A percentile compares a stretch with the other conserved stretches of the same genome.
phyloP scores from a whole-genome alignment of 2,797 vertebrate genomes.

The Poecilia picta region DNA sequence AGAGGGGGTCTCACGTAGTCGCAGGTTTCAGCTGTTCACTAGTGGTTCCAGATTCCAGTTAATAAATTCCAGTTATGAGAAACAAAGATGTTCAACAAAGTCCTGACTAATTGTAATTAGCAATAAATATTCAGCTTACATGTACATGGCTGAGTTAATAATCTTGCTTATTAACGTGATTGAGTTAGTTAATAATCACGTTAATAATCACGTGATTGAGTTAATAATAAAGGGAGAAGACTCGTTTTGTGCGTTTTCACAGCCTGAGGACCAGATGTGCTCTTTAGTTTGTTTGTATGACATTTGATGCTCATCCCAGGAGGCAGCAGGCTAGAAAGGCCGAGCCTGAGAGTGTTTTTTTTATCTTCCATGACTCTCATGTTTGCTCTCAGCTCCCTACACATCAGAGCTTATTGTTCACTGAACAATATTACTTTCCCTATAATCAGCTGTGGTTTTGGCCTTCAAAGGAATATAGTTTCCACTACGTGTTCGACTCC shows the following conservation, averaged over 20 bases:
- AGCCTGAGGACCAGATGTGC: background rate
- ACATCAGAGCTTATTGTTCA: background rate
- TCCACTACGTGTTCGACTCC: background rate
- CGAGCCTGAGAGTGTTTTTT: background rate
- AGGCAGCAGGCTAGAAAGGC: background rate
- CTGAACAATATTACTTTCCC: background rate
- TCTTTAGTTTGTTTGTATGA: slow-evolving; percentile 1
- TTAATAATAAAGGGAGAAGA: background rate
- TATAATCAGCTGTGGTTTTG: background rate
- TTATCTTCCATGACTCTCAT: background rate
- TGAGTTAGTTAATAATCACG: background rate
- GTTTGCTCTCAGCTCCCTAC: background rate
- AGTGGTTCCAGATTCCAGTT: too few relatives aligned
- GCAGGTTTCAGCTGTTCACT: too few relatives aligned
- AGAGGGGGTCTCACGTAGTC: too few relatives aligned
- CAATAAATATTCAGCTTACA: too few relatives aligned
- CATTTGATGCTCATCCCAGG: background rate
- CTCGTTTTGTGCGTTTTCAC: background rate
- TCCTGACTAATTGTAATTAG: too few relatives aligned
- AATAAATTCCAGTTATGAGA: too few relatives aligned
- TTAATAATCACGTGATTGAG: background rate
- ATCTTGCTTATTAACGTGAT: too few relatives aligned
- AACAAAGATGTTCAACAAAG: too few relatives aligned
- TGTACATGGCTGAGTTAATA: background rate
- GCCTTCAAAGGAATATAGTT: background rate